Base-by-base conservation (phyloP, 1,140 invertebrate species). In the Drosophila yakuba region DNA sequence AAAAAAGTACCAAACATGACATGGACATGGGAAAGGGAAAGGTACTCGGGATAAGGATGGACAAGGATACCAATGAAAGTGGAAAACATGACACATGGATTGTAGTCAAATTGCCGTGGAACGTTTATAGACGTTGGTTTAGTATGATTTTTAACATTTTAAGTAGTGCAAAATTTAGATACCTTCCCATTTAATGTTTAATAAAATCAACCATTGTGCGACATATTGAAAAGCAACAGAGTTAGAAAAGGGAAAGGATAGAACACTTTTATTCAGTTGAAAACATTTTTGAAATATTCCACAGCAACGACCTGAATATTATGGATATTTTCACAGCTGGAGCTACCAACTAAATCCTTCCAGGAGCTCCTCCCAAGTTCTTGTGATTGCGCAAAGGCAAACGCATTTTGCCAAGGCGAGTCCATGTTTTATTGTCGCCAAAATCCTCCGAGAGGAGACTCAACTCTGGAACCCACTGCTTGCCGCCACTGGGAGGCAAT, bases 401-500 rank as follows among this genome's bases (percentile, higher is more conserved):
- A 17, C 3, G 0, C 48, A 17, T 5, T 17, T 0, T 17, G 17
- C 17, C 17, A 6, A 28, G 23, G 25, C 4, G 3, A 10, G 25
- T 15, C 25, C 3, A 10, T 15, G 28, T 32, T 50, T 50, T 32
- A 50, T 50, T 50, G 48, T 50, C n/a, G 4, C 25, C 7, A 17
- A 11, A 32, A 17, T 50, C n/a, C 25, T 35, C 48, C 6, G 48
- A 50, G n/a, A 35, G 28, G 14, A 14, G 48, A 50, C 25, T 17
- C 23, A 3, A 25, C 3, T 51, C 48, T 17, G 5, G 28, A 35
- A 35, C n/a, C 48, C 15, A 17, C 25, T 11, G 28, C 38, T 8
- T 32, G 32, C 32, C 32, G 20, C 45, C 20, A 86, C 74, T 78
- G 82, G 85, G 68, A 61, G 68, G 82, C 77, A 81, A 81, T 85